Base-by-base conservation (phyloP, 2,888 invertebrate species). In the Drosophila prostipennis region DNA sequence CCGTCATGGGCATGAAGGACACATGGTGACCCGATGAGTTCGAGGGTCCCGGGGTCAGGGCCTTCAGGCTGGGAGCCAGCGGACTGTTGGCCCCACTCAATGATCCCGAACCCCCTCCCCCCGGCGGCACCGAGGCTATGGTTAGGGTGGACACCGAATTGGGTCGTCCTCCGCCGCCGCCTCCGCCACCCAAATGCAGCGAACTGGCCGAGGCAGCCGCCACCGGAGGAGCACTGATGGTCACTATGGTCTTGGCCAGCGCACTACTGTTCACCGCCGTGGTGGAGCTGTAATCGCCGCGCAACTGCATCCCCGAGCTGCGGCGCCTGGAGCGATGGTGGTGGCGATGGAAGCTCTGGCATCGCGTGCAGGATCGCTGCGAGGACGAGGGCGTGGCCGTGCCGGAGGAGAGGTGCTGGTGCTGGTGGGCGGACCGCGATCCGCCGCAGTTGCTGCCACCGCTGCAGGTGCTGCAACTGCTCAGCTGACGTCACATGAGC, bases 391-490 rank as follows among this genome's bases (percentile, higher is more conserved):
- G 74, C 79, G 89, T 73, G 78, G 79, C 69, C 63, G 79, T 69
- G 53, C 79, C 60, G 67, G 78, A 82, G 42, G 88, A 78, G 61
- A 87, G 80, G 67, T 88, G 79, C 67, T 87, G 80, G 36, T 82
- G 26, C 26, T 26, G 87, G 60, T 79, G 80, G n/a, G 80, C 87
- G 48, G 76, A 79, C 65, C 77, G 83, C 64, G 32, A 74, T 54
- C 52, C 75, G 29, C 89, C 91, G 79, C 91, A 92, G 87, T 91
- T 92, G 90, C 91, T 91, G 85, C 91, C 90, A 76, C 90, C 90
- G 78, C 91, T 91, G 77, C 92, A 92, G 76, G 92, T 91, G 84
- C 91, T 92, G 89, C 92, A 92, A 85, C 91, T 92, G 90, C 91
- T 92, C n/a, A 91, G 91, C 83, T 92, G 91, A 53, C 92, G 92